Evolutionary conservation across 2,797 vertebrate species (phyloP).

Genomic region (Graptemys geographica): DNA sequence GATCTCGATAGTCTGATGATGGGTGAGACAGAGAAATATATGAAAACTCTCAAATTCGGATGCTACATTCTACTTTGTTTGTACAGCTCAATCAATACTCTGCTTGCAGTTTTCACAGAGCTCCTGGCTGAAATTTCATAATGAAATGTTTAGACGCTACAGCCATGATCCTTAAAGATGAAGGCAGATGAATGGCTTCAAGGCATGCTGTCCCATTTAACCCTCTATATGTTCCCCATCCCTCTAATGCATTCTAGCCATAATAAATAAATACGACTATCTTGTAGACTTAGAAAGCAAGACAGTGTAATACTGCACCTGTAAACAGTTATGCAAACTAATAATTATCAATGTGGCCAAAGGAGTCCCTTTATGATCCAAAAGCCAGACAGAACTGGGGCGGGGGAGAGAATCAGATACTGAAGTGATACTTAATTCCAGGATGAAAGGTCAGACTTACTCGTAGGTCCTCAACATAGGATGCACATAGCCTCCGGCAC

Average conservation of each 20-base stretch:
- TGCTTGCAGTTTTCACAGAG: background rate
- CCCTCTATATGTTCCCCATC: background rate
- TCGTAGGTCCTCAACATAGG: background rate
- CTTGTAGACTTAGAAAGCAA: conserved; percentile 34
- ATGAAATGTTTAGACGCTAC: background rate
- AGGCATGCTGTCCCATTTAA: background rate
- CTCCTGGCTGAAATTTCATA: background rate
- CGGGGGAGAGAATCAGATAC: conserved; percentile 7
- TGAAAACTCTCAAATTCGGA: accelerated
- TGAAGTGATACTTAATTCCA: background rate
- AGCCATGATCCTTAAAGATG: background rate
- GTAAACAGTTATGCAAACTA: conserved; percentile 52
- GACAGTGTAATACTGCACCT: conserved; percentile 39
- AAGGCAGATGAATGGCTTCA: background rate
- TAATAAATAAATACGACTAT: conserved; percentile 23
- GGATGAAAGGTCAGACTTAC: conserved; percentile 38
- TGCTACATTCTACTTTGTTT: background rate
- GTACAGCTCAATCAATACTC: background rate
- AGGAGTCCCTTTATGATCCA: conserved; percentile 54
- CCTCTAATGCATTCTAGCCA: background rate
- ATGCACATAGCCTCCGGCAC: background rate
- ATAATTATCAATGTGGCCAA: conserved; percentile 41
- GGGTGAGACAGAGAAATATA: background rate
- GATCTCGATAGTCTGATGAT: accelerated
- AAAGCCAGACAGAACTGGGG: background rate